Evolutionary conservation across 2,797 vertebrate species (phyloP).

Genomic region (Anabacerthia variegaticeps): DNA sequence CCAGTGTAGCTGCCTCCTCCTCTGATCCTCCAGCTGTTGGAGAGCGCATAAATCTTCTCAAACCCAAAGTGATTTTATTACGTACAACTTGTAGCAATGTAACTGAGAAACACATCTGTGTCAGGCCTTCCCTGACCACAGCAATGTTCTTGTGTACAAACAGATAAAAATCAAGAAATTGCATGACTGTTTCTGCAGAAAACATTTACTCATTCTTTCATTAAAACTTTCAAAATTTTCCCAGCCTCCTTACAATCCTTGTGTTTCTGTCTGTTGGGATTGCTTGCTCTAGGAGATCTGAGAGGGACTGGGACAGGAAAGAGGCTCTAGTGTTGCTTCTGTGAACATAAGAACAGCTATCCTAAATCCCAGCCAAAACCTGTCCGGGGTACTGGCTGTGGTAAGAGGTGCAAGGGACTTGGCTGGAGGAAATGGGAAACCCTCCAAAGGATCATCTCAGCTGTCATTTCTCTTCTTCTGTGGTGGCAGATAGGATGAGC

Average conservation of each 20-base stretch:
- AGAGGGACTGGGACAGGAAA: too few relatives aligned
- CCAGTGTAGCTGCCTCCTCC: neutral
- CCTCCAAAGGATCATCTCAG: fast-evolving
- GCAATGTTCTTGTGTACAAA: neutral
- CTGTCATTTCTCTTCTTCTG: neutral
- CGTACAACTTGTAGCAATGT: neutral
- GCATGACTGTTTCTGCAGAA: neutral
- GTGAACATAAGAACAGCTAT: neutral
- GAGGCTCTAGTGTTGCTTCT: too few relatives aligned
- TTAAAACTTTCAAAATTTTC: too few relatives aligned
- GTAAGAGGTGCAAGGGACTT: neutral
- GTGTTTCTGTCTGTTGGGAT: too few relatives aligned
- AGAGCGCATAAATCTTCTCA: neutral
- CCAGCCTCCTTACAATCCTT: too few relatives aligned
- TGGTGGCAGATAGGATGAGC: neutral
- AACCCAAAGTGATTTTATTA: neutral
- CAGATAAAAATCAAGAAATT: neutral
- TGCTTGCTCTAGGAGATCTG: neutral
- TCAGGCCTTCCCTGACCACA: neutral
- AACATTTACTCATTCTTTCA: neutral
- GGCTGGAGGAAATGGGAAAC: neutral
- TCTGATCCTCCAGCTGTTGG: neutral
- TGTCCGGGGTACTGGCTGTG: neutral
- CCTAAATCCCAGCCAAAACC: neutral
- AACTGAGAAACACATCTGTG: neutral